Base-by-base conservation (phyloP, 2,113 vertebrate species). In the Psilopsiagon aurifrons region DNA sequence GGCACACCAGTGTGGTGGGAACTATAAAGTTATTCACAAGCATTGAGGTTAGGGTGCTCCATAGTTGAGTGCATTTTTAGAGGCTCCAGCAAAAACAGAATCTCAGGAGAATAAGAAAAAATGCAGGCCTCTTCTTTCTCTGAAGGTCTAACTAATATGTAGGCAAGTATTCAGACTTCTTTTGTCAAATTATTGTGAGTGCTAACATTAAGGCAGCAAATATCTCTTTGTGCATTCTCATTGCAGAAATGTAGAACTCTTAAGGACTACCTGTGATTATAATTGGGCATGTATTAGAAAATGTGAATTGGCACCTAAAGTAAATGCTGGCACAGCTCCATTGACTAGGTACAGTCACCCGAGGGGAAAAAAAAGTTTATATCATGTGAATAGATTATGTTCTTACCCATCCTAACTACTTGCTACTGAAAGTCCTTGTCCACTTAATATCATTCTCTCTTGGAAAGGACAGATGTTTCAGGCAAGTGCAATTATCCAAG, bases 281-380 rank as follows among this genome's bases (percentile, higher is more conserved):
- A 69, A n/a, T 5, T 66, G 54, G 31, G 27, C 0, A 1, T 16
- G 2, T 66, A 70, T 54, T n/a, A 63, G 20, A 25, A 74, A 79
- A 74, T 35, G 16, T 69, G 44, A 90, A 49, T 55, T 70, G 43
- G 5, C 41, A 74, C 14, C 37, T 66, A 46, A 87, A 85, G 39
- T 51, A 82, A 76, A 55, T 73, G 54, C 24, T 89, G 54, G 14
- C 31, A 73, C 7, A 57, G 25, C 1, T 85, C 44, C 23, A 20
- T 57, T 69, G 31, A 57, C 29, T 37, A 46, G 62, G 35, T 91
- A 28, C 39, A 52, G 23, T 52, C 37, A 82, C 4, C 19, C 12
- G 14, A 5, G 12, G 7, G 0, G 0, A 0, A 33, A 67, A 77
- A 28, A 73, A 47, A 46, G 22, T 3, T 47, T 0, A 0, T 28